Percentiles rank a stretch among this genome's conserved stretches.
Conservation (phyloP, 2,888 invertebrate genomes). For the Ochropleura leucogaster region DNA sequence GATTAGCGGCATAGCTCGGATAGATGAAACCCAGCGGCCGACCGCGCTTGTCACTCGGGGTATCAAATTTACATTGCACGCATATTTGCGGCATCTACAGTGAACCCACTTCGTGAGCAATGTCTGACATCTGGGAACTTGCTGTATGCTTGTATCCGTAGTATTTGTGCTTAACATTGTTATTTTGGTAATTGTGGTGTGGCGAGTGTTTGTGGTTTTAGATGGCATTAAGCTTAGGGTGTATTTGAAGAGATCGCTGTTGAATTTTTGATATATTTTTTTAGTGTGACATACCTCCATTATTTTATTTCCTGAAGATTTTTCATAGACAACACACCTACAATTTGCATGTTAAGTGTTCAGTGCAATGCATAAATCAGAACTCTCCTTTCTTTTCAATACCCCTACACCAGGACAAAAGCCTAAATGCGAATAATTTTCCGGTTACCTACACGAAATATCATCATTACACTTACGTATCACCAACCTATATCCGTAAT, state of each 20-base stretch:
- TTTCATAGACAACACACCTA: background rate
- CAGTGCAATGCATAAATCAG: background rate
- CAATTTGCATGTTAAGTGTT: background rate
- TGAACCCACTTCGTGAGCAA: constrained; percentile 73
- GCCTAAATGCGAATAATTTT: background rate
- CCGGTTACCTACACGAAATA: background rate
- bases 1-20: constrained; percentile 78
- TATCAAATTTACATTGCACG: constrained; percentile 86
- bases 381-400: background rate
- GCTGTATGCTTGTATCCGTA: constrained; percentile 31
- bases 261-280: background rate
- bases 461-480: background rate
- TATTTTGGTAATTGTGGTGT: constrained; percentile 50
- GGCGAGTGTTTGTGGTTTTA: constrained; percentile 24
- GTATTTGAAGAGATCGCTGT: background rate
- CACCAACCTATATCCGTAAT: background rate
- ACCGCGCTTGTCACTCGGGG: constrained; percentile 81
- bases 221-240: constrained; percentile 10
- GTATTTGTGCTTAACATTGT: constrained; percentile 58
- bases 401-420: background rate
- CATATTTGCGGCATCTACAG: constrained; percentile 83
- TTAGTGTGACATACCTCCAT: background rate
- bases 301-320: background rate
- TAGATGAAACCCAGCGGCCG: constrained; percentile 75
- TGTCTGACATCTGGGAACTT: constrained; percentile 70